Base-by-base conservation (phyloP, 1,140 invertebrate genomes). In the Patella vulgata region DNA sequence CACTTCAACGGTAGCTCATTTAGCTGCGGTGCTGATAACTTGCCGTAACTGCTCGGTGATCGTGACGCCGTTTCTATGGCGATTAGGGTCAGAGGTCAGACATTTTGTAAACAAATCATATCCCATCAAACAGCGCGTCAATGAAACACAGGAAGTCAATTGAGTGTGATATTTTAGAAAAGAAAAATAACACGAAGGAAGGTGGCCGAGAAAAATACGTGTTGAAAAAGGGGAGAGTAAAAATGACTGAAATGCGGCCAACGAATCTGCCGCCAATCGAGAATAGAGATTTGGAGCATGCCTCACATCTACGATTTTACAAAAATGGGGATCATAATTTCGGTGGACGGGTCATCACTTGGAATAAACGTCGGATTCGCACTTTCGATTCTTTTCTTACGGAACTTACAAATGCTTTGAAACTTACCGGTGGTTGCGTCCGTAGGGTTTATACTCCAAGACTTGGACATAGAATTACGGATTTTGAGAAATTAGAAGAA, bases 301-400 rank as follows among this genome's bases (percentile, higher is more conserved):
- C 66, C 19, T 70, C 68, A 47, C 63, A 73, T 55, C 60, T 73
- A 9, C 57, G 56, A 43, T 44, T 73, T 19, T 75, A 54, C 47
- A 51, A 57, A 54, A 75, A 75, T 57, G 73, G 73, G 3, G 71
- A 73, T 44, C 21, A 40, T 21, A 53, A 62, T 53, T 73, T 58
- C 58, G 51, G 56, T 5, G 66, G 66, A 30, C 65, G 61, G 51
- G 14, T 42, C n/a, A 58, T 73, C 25, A 68, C 59, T 8, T 36
- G 65, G 19, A 73, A 75, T 55, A 68, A 56, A 42, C 51, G 61
- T n/a, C 63, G 57, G 33, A 54, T 71, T 25, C 48, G 61, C 14
- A 69, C 68, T 25, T 75, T 75, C 39, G 71, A 73, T 53, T 62
- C 62, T 11, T 73, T 72, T 63, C 59, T 75, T 19, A 44, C 55